Evolutionary conservation across 1,140 invertebrate species (phyloP).

Genomic region (Lasaia peninsularis): DNA sequence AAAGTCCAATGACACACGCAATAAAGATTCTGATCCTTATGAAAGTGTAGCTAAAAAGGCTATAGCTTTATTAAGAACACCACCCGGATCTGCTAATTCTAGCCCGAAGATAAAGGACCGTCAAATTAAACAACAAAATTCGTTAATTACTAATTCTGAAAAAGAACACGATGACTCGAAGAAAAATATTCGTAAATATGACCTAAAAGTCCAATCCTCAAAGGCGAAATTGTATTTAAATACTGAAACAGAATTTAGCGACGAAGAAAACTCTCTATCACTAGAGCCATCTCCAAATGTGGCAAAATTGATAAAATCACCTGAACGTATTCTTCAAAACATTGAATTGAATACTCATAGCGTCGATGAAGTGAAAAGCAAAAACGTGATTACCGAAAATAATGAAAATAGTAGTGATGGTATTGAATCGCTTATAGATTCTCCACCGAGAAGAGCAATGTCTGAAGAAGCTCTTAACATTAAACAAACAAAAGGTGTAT

Average conservation of each 20-base stretch:
- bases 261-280: conserved; percentile 2
- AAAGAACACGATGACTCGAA: conserved; percentile 8
- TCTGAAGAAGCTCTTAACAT: conserved; percentile 54
- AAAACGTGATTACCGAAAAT: conserved; percentile 22
- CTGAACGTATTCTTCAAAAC: conserved; percentile 37
- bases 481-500: conserved; percentile 75
- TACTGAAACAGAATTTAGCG: conserved; percentile 28
- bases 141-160: conserved; percentile 4
- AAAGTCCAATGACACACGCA: conserved; percentile 56
- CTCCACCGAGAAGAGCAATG: conserved; percentile 35
- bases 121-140: not conserved
- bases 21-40: conserved; percentile 31
- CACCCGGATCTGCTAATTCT: conserved; percentile 43
- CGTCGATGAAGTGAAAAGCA: not conserved
- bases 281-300: conserved; percentile 38
- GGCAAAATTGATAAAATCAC: conserved; percentile 53
- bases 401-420: conserved; percentile 44
- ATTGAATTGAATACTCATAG: not conserved
- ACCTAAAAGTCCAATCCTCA: conserved; percentile 1
- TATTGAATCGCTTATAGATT: conserved; percentile 36
- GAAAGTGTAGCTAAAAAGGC: conserved; percentile 47
- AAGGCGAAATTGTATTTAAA: not conserved
- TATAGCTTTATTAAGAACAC: conserved; percentile 47
- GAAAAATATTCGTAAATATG: conserved; percentile 16
- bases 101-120: conserved; percentile 30